These are phyloP conservation scores for Coelopa pilipes DNA, from an alignment of 2,888 invertebrate species.

Conservation along the genomic window DNA sequence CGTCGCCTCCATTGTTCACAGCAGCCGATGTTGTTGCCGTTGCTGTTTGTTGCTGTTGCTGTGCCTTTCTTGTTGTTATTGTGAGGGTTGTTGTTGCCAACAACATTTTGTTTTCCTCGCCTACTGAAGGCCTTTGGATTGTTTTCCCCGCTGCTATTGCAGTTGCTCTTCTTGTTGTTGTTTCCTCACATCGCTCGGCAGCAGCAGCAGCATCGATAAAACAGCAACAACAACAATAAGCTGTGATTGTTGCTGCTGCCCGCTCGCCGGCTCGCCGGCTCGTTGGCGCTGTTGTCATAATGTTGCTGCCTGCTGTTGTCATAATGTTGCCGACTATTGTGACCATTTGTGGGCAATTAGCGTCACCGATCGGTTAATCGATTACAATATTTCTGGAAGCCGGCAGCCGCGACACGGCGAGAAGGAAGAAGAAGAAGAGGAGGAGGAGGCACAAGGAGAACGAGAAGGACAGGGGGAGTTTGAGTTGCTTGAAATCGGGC, in stretches of 20 bases:
- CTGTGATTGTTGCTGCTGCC: not conserved
- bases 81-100: too few species aligned
- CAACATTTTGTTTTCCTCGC: too few species aligned
- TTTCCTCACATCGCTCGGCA: not conserved
- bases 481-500: not conserved
- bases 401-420: not conserved
- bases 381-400: constrained; percentile 6
- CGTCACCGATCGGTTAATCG: constrained; percentile 37
- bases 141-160: not conserved
- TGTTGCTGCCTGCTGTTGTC: constrained; percentile 49
- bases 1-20: too few species aligned
- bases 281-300: constrained; percentile 9
- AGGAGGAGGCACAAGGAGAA: too few species aligned
- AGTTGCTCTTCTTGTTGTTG: not conserved
- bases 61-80: too few species aligned
- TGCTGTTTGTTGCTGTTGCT: too few species aligned
- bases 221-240: not conserved
- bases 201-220: too few species aligned
- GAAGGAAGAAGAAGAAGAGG: not conserved
- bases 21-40: too few species aligned
- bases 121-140: not conserved
- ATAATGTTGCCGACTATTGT: constrained; percentile 30
- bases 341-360: constrained; percentile 48
- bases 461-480: too few species aligned
- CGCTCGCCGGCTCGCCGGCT: not conserved